Base-by-base conservation (phyloP, 2,888 invertebrate species). In the Dendrolimus pini region DNA sequence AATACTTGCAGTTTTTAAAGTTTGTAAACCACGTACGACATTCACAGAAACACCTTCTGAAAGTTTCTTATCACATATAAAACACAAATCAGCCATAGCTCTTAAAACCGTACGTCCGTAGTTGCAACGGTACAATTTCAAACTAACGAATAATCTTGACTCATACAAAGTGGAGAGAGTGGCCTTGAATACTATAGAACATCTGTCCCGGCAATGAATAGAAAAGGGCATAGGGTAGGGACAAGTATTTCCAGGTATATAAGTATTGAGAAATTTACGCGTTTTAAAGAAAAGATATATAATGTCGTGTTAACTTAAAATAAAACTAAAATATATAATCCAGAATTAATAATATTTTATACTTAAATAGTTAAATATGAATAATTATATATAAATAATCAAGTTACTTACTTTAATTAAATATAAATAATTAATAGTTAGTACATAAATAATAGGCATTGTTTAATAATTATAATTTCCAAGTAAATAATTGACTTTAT, bases 1-100 rank as follows among this genome's bases (percentile, higher is more conserved):
- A 60, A 66, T 62, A 67, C 66, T 69, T 63, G 67, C 67, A 66
- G 63, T 66, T 66, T 61, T 65, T 67, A 69, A 66, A 64, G 69
- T 66, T 65, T 68, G 58, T 60, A 68, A 63, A 63, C 65, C 66
- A 63, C 70, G 67, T 57, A 65, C 66, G 55, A 68, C 66, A 64
- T 65, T 65, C 55, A 70, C 65, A 70, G 62, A 64, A 62, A 58
- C 65, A 63, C 62, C 64, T 65, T 62, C 64, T 61, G 64, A 63
- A 62, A 63, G 62, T 64, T 52, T 47, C 62, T 64, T 63, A 61
- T 66, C 61, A 68, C 65, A 68, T 63, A 67, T 63, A 67, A 67
- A 68, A 66, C 66, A 68, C 61, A 66, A 66, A 66, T 68, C 65
- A 65, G 65, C 64, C 68, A 65, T 65, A 65, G 61, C 58, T 65